A percentile compares a stretch with the other conserved stretches of the same genome.
Evolutionary conservation across 2,888 invertebrate genomes (phyloP).

Genomic region (Charanyca ferruginea): DNA sequence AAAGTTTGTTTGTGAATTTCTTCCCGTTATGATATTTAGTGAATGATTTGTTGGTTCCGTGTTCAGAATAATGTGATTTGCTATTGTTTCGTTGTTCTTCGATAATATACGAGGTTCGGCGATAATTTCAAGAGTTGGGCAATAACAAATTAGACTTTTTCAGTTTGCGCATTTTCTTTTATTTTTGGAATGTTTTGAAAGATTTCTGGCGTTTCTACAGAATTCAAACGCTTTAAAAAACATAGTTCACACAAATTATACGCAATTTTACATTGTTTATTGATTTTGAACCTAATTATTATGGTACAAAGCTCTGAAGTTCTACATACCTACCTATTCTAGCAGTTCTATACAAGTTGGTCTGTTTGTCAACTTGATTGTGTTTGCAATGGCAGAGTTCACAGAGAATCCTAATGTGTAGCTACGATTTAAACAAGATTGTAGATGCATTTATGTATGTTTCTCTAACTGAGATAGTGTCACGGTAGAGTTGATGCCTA

Average conservation of each 20-base stretch:
- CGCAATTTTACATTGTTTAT: too few relatives aligned
- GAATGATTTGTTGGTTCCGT: conserved; percentile 54
- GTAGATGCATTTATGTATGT: too few relatives aligned
- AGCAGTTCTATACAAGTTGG: background rate
- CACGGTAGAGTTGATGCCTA: too few relatives aligned
- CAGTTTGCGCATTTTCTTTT: background rate
- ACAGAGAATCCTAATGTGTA: conserved; percentile 26
- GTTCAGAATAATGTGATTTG: conserved; percentile 44
- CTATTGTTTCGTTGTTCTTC: conserved; percentile 33
- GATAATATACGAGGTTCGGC: conserved; percentile 24
- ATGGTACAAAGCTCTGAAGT: too few relatives aligned
- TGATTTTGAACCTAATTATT: too few relatives aligned
- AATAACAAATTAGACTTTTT: background rate
- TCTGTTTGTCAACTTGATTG: conserved; percentile 20
- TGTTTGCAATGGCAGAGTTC: conserved; percentile 16
- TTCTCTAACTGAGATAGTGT: background rate
- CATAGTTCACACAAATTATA: too few relatives aligned
- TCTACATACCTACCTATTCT: too few relatives aligned
- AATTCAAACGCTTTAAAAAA: too few relatives aligned
- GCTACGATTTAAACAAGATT: background rate
- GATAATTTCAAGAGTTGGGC: background rate
- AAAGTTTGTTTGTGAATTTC: conserved; percentile 53
- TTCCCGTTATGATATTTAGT: conserved; percentile 47
- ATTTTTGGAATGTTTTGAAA: background rate
- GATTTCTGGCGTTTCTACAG: too few relatives aligned